Evolutionary conservation across 2,797 vertebrate species (phyloP), one percentile per base, ranked within the genome.

Genomic region (Falco biarmicus): DNA sequence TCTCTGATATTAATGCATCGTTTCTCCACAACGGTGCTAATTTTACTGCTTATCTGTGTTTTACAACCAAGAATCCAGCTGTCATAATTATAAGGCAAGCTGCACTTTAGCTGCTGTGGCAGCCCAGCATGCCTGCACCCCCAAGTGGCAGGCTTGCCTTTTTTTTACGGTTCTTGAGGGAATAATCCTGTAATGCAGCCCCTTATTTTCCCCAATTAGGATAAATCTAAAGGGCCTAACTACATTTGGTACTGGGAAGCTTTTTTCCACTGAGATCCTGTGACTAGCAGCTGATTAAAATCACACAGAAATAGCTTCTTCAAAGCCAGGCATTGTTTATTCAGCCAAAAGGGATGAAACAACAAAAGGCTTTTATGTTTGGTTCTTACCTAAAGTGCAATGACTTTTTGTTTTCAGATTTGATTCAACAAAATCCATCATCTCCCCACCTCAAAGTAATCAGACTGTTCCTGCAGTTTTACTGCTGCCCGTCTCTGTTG

Each of bases 71-170:
- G 87, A 79, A 89, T 84, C 79, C 95, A 91, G 87, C 89, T 93
- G 85, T 90, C 95, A 94, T 94, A 94, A 89, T 89, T 85, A 78
- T 73, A 88, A 94, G 87, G 83, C 85, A 68, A 78, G 73, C 85
- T 91, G 87, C 90, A 64, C 79, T 85, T 75, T 13, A 78, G 87
- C 90, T 91, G 83, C 83, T 93, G 82, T 90, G 83, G 73, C 79
- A 95, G 91, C 79, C 90, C 95, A 93, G 93, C 79, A 78, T 95
- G 79, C 93, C 89, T 95, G 85, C 95, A 94, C 95, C 95, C 95
- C 96, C 94, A 95, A 87, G 96, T 93, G 95, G 95, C 89, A 95
- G 91, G n/a, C 76, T 93, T 83, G 79, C 41, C 28, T 71, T 70
- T 37, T 56, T 25, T 68, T 63, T 29, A 51, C 73, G 93, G 82